phyloP scores from a whole-genome alignment of 2,113 vertebrate genomes.

The Varanus salvator region DNA sequence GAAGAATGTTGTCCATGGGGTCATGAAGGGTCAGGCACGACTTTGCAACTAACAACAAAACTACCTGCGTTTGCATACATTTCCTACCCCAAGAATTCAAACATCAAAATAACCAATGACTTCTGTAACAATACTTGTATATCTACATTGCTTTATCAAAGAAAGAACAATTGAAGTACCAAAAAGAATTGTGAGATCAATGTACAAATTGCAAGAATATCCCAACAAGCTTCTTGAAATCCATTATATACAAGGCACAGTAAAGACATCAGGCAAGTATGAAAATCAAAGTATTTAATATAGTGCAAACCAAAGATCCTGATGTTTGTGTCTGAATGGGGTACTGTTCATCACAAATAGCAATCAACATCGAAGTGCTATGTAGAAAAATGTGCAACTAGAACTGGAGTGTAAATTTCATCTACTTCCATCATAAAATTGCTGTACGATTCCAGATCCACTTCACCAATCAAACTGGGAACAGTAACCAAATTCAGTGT shows the following conservation, averaged over 20 bases:
- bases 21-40: no score
- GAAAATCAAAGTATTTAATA: slow-evolving; percentile 93
- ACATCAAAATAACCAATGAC: neutral
- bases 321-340: slow-evolving; percentile 85
- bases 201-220: neutral
- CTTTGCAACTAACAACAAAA: no score
- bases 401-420: slow-evolving; percentile 71
- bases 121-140: neutral
- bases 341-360: slow-evolving; percentile 82
- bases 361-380: slow-evolving; percentile 77
- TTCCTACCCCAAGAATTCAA: neutral
- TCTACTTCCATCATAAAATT: slow-evolving; percentile 62
- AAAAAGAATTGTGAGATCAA: neutral
- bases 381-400: slow-evolving; percentile 86
- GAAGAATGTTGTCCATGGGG: no score
- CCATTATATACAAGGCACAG: neutral
- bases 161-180: neutral
- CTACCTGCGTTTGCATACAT: no score
- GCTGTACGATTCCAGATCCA: slow-evolving; percentile 65
- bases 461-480: slow-evolving; percentile 70
- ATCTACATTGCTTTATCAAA: slow-evolving; percentile 9
- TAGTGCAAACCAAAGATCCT: slow-evolving; percentile 90
- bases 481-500: slow-evolving; percentile 43
- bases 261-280: slow-evolving; percentile 66
- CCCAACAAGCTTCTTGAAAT: neutral